phyloP scores from a whole-genome alignment of 2,888 invertebrate species.

The Torymus tubicola region DNA sequence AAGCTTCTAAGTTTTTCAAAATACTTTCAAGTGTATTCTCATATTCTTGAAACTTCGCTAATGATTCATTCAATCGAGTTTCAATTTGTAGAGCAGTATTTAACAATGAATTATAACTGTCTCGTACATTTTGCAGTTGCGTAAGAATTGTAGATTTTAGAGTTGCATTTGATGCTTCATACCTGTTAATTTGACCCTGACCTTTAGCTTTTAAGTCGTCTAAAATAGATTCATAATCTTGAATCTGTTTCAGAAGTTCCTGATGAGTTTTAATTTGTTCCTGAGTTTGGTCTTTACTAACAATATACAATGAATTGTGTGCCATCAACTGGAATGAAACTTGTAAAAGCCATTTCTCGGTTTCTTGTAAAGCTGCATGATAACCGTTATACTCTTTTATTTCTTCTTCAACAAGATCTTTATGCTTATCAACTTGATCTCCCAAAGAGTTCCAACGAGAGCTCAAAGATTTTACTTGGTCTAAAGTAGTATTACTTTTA shows the following conservation, averaged over 20 bases:
- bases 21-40: constrained; percentile 93
- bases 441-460: constrained; percentile 84
- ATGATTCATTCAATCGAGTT: constrained; percentile 89
- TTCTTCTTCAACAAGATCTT: constrained; percentile 85
- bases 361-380: constrained; percentile 93
- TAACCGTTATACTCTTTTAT: constrained; percentile 91
- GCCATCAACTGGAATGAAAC: constrained; percentile 97
- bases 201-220: constrained; percentile 91
- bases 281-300: constrained; percentile 92
- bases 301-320: constrained; percentile 94
- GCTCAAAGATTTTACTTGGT: constrained; percentile 84
- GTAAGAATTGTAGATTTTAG: constrained; percentile 88
- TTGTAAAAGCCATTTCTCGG: constrained; percentile 96
- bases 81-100: constrained; percentile 95
- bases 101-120: constrained; percentile 93
- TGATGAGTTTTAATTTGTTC: constrained; percentile 95
- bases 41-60: constrained; percentile 95
- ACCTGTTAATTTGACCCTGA: constrained; percentile 88
- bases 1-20: constrained; percentile 86
- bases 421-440: constrained; percentile 81
- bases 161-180: constrained; percentile 83
- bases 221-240: constrained; percentile 88
- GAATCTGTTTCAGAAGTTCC: constrained; percentile 85
- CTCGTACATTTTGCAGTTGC: constrained; percentile 93
- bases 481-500: constrained; percentile 81